Conservation (phyloP, 2,113 vertebrate species). For the Grus americana region DNA sequence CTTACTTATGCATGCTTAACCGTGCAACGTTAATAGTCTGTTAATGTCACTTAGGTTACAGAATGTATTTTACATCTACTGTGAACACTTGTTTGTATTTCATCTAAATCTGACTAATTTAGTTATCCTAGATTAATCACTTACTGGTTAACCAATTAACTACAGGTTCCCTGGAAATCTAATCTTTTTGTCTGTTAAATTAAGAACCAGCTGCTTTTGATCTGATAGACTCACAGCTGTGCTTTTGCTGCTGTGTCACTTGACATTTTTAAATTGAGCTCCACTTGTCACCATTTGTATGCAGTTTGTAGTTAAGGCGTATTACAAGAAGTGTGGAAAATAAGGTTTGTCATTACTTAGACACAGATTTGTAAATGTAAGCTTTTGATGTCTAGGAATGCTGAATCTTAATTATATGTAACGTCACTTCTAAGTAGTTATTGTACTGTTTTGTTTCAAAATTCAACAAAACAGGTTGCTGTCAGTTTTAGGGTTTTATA, state of each 20-base stretch:
- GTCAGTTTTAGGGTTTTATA: not conserved
- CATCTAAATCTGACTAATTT: conserved; percentile 60
- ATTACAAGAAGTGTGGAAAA: conserved; percentile 51
- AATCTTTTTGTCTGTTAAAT: conserved; percentile 69
- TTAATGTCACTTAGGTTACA: conserved; percentile 10
- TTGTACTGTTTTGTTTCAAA: conserved; percentile 4
- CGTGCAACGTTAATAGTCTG: not conserved
- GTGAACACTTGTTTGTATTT: conserved; percentile 44
- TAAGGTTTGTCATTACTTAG: conserved; percentile 45
- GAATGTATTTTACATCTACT: conserved; percentile 25
- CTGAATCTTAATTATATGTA: conserved; percentile 10
- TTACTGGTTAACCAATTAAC: conserved; percentile 67
- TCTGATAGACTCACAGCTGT: conserved; percentile 69
- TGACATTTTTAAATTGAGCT: conserved; percentile 62
- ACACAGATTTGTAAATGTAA: conserved; percentile 23
- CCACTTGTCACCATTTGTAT: conserved; percentile 44
- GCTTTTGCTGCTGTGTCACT: conserved; percentile 60
- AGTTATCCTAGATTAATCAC: conserved; percentile 65
- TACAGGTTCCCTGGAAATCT: conserved; percentile 52
- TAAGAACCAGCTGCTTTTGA: conserved; percentile 71
- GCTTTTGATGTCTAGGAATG: conserved; percentile 55
- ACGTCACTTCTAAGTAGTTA: conserved; percentile 1
- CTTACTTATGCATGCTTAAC: not conserved
- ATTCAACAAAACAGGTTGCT: not conserved
- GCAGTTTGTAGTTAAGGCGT: conserved; percentile 42